Conservation (phyloP, 2,113 vertebrate genomes). For the Channa argus region DNA sequence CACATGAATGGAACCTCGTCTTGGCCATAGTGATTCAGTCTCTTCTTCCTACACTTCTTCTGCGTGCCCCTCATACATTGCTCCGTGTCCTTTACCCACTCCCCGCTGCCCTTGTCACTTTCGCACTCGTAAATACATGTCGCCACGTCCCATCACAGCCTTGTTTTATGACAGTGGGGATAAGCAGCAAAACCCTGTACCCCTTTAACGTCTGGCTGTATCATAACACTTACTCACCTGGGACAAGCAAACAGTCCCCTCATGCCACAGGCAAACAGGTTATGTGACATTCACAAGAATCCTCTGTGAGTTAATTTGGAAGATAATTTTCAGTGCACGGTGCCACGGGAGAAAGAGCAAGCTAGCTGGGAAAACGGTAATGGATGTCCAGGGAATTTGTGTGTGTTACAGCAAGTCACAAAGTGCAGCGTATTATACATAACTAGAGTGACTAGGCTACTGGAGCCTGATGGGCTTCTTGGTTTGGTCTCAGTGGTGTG, state of each 20-base stretch:
- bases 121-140: slow-evolving; percentile 46
- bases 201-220: slow-evolving; percentile 47
- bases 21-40: too few relatives aligned
- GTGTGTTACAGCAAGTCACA: slow-evolving; percentile 51
- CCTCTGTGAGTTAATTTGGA: slow-evolving; percentile 72
- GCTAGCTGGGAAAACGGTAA: slow-evolving; percentile 43
- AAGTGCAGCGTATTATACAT: slow-evolving; percentile 33
- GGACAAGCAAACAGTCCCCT: slow-evolving; percentile 41
- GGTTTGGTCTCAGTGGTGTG: slow-evolving; percentile 13
- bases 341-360: slow-evolving; percentile 55
- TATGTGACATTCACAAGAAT: slow-evolving; percentile 59
- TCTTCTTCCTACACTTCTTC: too few relatives aligned
- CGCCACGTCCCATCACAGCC: slow-evolving; percentile 13
- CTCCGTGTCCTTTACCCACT: slow-evolving; percentile 34
- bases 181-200: slow-evolving; percentile 27
- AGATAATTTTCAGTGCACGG: slow-evolving; percentile 54
- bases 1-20: too few relatives aligned
- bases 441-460: slow-evolving; percentile 4
- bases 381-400: slow-evolving; percentile 53
- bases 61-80: background rate
- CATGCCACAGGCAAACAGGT: slow-evolving; percentile 55
- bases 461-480: slow-evolving; percentile 21
- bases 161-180: slow-evolving; percentile 54
- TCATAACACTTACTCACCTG: slow-evolving; percentile 38
- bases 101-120: slow-evolving; percentile 28